Base-by-base conservation (phyloP, 2,888 invertebrate genomes). In the Yponomeuta evonymella region DNA sequence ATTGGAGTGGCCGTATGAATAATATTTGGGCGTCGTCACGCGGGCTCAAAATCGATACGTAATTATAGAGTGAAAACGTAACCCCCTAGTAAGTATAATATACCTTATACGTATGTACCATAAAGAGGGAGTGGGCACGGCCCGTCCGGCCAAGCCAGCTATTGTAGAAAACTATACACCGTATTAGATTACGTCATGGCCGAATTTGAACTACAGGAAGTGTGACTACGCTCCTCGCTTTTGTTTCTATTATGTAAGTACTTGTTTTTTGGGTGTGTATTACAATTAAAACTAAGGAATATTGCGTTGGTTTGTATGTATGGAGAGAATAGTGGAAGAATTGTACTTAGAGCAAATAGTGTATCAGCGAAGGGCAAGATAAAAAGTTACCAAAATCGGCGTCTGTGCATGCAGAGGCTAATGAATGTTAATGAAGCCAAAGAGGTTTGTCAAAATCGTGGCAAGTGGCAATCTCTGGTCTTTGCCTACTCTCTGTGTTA, bases 41-140 rank as follows among this genome's bases (percentile, higher is more conserved):
- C 80, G 79, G 80, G 80, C 80, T 81, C 81, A 83, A 76, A 88
- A 90, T 90, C 90, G 89, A 92, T 90, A 85, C 85, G 87, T 88
- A 92, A 92, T 92, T 92, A 92, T 90, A 89, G 87, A 89, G 87
- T 88, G 85, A 87, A 87, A 89, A 87, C 83, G 81, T 86, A 87
- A 71, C 70, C 73, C 88, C 90, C 90, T 88, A 89, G 89, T 90
- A 89, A 91, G 90, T 91, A 89, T 86, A 84, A 87, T 88, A 89
- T 88, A 84, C 12, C 12, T 63, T 70, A 29, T 11, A 51, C 9
- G 11, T 69, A 51, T 58, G 15, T 12, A 15, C 12, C 15, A 15
- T 58, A 58, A 12, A 58, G 12, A 58, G 51, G 51, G 51, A 80
- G 81, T 85, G 87, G 90, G 90, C 87, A 88, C 82, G 90, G 88